Percentiles rank a stretch among this genome's conserved stretches.
Evolutionary conservation across 2,797 vertebrate genomes (phyloP).

Genomic region (Arrhamphus sclerolepis): DNA sequence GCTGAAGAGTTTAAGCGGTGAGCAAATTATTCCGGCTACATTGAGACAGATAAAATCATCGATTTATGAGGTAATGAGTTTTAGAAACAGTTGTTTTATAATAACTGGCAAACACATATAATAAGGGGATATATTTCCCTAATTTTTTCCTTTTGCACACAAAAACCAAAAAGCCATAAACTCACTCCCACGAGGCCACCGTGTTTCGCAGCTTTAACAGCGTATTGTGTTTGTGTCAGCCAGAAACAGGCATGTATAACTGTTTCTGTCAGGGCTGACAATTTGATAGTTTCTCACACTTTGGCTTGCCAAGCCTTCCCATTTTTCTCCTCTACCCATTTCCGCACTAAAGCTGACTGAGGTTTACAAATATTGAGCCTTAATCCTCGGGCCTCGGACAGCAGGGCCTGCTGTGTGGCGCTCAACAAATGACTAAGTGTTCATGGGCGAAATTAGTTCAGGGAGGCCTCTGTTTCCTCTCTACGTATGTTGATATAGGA

Average conservation of each 20-base stretch:
- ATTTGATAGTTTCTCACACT: slow-evolving; percentile 84
- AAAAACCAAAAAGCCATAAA: slow-evolving; percentile 42
- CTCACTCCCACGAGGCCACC: slow-evolving; percentile 56
- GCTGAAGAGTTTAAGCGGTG: slow-evolving; percentile 35
- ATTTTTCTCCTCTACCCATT: slow-evolving; percentile 73
- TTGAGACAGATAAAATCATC: slow-evolving; percentile 19
- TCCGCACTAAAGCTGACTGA: slow-evolving; percentile 71
- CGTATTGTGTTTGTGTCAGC: slow-evolving; percentile 78
- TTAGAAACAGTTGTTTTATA: slow-evolving; percentile 20
- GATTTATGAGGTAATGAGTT: slow-evolving; percentile 18
- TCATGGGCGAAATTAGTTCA: slow-evolving; percentile 73
- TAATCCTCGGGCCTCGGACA: slow-evolving; percentile 72
- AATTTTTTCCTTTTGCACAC: slow-evolving; percentile 17
- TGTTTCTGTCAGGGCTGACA: slow-evolving; percentile 81
- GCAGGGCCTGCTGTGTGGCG: slow-evolving; percentile 65
- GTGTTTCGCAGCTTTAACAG: slow-evolving; percentile 74
- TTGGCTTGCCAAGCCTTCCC: slow-evolving; percentile 76
- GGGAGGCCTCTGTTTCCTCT: slow-evolving; percentile 72
- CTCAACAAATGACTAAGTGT: slow-evolving; percentile 77
- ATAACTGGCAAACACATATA: slow-evolving; percentile 44
- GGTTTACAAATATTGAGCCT: slow-evolving; percentile 79
- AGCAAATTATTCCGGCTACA: slow-evolving; percentile 29
- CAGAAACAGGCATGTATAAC: slow-evolving; percentile 77
- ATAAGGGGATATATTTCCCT: slow-evolving; percentile 34
- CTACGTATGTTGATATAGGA: slow-evolving; percentile 62